These are phyloP conservation scores for Holacanthus passer DNA, from an alignment of 2,113 vertebrate species.

Conservation along the genomic window DNA sequence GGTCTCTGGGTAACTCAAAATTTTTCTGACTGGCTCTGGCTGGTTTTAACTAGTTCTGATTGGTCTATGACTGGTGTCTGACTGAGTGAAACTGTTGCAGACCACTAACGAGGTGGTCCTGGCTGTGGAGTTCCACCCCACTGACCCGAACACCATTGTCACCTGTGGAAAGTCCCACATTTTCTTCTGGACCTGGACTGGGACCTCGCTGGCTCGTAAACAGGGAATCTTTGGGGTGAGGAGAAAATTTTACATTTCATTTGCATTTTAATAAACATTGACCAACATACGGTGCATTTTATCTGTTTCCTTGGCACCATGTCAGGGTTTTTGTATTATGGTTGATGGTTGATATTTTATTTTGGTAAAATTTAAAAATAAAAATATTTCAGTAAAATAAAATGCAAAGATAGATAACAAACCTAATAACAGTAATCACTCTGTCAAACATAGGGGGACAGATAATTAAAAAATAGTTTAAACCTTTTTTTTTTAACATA, in stretches of 20 bases:
- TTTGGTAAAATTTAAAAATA: too few relatives aligned
- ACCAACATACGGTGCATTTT: not conserved
- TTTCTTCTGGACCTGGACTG: conserved; percentile 98
- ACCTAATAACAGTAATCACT: too few relatives aligned
- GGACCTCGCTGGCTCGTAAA: conserved; percentile 93
- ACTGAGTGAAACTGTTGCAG: conserved; percentile 46
- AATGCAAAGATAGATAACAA: too few relatives aligned
- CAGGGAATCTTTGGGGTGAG: conserved; percentile 98
- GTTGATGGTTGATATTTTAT: too few relatives aligned
- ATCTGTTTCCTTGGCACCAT: too few relatives aligned
- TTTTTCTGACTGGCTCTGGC: not conserved
- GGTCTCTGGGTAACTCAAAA: not conserved
- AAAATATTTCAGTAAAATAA: too few relatives aligned
- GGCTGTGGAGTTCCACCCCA: conserved; percentile 95
- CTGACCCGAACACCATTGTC: conserved; percentile 93
- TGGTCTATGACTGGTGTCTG: too few relatives aligned
- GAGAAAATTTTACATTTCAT: not conserved
- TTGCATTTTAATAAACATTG: not conserved
- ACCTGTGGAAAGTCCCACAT: conserved; percentile 99
- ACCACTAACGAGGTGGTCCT: conserved; percentile 90
- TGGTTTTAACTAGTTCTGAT: not conserved
- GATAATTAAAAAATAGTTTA: too few relatives aligned
- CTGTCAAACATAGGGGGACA: too few relatives aligned
- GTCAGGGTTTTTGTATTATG: too few relatives aligned
- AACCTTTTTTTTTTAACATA: too few relatives aligned